Evolutionary conservation across 2,888 invertebrate species (phyloP).

Genomic region (Sphaerophoria rueppellii): DNA sequence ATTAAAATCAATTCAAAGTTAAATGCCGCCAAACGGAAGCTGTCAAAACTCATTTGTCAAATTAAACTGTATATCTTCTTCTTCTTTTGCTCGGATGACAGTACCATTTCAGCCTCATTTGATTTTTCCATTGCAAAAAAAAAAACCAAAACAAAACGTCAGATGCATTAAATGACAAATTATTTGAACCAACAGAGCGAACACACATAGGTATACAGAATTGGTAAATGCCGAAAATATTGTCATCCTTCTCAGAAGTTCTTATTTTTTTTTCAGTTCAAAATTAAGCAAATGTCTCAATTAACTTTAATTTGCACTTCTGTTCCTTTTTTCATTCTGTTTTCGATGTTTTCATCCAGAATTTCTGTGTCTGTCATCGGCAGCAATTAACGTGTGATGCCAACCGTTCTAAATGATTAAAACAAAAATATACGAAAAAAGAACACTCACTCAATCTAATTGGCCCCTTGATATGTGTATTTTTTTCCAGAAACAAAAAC

Average conservation of each 20-base stretch:
- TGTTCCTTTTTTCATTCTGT: slow-evolving; percentile 10
- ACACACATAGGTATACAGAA: background rate
- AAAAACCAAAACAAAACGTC: background rate
- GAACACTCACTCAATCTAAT: slow-evolving; percentile 63
- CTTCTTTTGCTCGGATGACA: slow-evolving; percentile 32
- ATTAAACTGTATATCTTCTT: slow-evolving; percentile 11
- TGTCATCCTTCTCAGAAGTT: slow-evolving; percentile 52
- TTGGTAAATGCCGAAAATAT: background rate
- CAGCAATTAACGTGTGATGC: slow-evolving; percentile 68
- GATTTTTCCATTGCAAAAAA: slow-evolving; percentile 42
- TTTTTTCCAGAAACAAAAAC: slow-evolving; percentile 8
- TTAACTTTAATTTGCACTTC: slow-evolving; percentile 69
- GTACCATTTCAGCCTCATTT: slow-evolving; percentile 51
- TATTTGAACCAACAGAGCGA: slow-evolving; percentile 12
- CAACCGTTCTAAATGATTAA: slow-evolving; percentile 32
- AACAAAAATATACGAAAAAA: slow-evolving; percentile 8
- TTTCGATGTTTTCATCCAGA: background rate
- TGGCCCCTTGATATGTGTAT: slow-evolving; percentile 49
- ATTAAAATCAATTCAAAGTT: slow-evolving; percentile 67
- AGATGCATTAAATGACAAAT: background rate
- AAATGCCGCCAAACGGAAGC: slow-evolving; percentile 69
- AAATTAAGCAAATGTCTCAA: slow-evolving; percentile 72
- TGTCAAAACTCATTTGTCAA: slow-evolving; percentile 69
- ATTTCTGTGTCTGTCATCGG: slow-evolving; percentile 34
- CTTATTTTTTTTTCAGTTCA: slow-evolving; percentile 15